These are phyloP conservation scores for Rhadina sibilatrix DNA, from an alignment of 2,113 vertebrate species.

Conservation along the genomic window DNA sequence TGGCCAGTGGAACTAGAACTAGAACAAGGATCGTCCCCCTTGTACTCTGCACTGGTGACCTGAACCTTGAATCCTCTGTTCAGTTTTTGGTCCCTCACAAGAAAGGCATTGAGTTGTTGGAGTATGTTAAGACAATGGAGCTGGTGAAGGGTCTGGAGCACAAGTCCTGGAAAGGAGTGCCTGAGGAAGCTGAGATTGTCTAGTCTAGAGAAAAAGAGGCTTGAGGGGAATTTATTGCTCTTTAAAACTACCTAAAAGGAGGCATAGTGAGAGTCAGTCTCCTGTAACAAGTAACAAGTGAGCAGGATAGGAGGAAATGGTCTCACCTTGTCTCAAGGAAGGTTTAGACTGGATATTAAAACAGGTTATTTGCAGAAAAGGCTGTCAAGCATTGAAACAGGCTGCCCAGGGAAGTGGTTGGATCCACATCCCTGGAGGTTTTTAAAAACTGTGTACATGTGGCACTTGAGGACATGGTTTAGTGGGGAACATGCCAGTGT, in stretches of 20 bases:
- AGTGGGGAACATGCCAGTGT: not conserved
- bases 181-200: not conserved
- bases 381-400: not conserved
- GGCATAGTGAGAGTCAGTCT: not conserved
- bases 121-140: not conserved
- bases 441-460: not conserved
- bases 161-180: not conserved
- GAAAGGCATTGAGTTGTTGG: not conserved
- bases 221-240: accelerated
- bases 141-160: not conserved
- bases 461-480: not conserved
- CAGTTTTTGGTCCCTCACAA: not conserved
- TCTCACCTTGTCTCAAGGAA: not conserved
- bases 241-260: not conserved
- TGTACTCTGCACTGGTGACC: not conserved
- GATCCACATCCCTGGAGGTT: not conserved
- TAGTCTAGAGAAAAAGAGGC: not conserved
- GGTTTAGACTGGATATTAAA: not conserved
- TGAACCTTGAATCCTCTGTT: not conserved
- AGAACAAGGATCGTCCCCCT: accelerated
- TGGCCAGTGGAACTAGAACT: not conserved
- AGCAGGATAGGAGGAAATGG: not conserved
- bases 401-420: not conserved
- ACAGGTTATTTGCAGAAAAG: not conserved
- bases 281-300: not conserved